phyloP scores from a whole-genome alignment of 2,888 invertebrate genomes.

The Melanostoma mellinum region DNA sequence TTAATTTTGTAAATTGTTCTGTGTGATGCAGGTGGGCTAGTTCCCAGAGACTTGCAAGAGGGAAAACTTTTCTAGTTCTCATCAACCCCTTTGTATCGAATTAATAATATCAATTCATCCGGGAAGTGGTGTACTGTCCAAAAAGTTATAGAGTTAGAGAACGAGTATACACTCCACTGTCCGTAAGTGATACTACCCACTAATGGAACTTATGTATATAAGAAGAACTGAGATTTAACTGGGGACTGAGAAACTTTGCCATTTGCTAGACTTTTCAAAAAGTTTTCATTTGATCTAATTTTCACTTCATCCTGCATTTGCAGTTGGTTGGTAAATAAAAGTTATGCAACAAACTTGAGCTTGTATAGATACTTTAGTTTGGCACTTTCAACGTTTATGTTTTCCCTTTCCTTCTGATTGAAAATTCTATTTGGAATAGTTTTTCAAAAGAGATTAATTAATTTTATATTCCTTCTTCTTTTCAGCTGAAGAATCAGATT shows the following conservation, averaged over 20 bases:
- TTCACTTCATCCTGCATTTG: constrained; percentile 47
- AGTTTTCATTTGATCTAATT: constrained; percentile 69
- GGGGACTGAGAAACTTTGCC: constrained; percentile 38
- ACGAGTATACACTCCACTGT: constrained; percentile 14
- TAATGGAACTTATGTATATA: constrained; percentile 59
- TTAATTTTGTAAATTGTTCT: constrained; percentile 69
- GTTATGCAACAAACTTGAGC: constrained; percentile 46
- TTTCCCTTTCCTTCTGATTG: background rate
- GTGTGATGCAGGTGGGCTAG: constrained; percentile 54
- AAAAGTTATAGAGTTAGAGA: constrained; percentile 44
- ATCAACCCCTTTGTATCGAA: constrained; percentile 61
- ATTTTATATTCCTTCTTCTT: no score
- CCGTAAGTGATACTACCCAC: constrained; percentile 62
- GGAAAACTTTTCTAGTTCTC: constrained; percentile 36
- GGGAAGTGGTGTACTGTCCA: constrained; percentile 52
- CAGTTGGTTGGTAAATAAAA: constrained; percentile 37
- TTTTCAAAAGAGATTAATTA: no score
- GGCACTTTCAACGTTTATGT: background rate
- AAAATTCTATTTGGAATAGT: no score
- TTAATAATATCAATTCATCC: constrained; percentile 70
- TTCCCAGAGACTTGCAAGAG: constrained; percentile 46
- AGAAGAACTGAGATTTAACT: constrained; percentile 55
- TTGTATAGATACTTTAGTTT: constrained; percentile 4
- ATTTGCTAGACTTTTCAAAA: constrained; percentile 40
- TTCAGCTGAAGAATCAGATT: no score